Conservation (phyloP, 2,113 vertebrate species). For the Lepus europaeus region DNA sequence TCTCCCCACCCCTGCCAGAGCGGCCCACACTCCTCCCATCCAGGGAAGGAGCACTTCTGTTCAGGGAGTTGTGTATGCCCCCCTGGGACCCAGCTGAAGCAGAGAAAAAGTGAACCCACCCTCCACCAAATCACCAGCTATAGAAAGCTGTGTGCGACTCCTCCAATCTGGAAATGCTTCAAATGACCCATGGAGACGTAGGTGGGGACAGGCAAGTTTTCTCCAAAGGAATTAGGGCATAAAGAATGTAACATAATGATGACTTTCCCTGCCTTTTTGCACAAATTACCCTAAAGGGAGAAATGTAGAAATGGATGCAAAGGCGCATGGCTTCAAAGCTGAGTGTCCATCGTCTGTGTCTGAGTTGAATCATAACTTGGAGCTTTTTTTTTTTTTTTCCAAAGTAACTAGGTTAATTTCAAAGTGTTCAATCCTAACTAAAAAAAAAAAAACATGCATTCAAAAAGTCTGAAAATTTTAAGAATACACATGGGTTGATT, state of each 20-base stretch:
- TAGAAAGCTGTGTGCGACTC: conserved; percentile 5
- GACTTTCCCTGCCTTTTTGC: conserved; percentile 69
- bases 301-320: background rate
- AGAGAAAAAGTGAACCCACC: background rate
- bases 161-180: conserved; percentile 51
- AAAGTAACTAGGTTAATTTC: conserved; percentile 56
- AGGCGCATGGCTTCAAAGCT: background rate
- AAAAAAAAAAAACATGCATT: background rate
- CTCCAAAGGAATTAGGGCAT: conserved; percentile 66
- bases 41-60: background rate
- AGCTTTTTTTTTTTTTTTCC: too few relatives aligned
- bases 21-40: background rate
- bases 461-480: background rate
- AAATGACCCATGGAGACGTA: conserved; percentile 48
- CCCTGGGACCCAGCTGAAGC: background rate
- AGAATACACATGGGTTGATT: background rate
- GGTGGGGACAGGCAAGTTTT: conserved; percentile 55
- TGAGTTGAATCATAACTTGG: conserved; percentile 39
- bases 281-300: conserved; percentile 74
- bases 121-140: background rate
- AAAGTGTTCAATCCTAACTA: background rate
- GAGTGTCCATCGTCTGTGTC: background rate
- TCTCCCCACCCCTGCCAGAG: background rate
- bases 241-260: conserved; percentile 60
- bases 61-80: background rate